A percentile compares a stretch with the other conserved stretches of the same genome.
Evolutionary conservation across 2,888 invertebrate genomes (phyloP).

Genomic region (Resseliella maxima): DNA sequence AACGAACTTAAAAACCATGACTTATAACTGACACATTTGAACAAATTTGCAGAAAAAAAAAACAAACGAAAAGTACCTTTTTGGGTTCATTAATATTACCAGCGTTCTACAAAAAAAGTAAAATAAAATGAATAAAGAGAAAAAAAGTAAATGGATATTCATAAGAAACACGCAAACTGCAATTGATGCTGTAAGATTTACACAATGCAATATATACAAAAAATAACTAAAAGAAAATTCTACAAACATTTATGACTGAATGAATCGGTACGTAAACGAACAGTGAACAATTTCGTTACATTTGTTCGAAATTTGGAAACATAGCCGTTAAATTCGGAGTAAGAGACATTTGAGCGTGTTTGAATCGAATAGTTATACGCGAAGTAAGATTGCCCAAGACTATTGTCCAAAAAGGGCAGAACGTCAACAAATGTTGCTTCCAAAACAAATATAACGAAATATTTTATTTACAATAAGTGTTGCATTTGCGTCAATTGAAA

Average conservation of each 20-base stretch:
- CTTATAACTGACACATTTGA: not conserved
- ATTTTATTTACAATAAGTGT: no score
- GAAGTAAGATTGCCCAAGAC: no score
- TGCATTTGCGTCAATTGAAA: no score
- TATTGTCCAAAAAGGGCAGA: no score
- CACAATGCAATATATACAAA: not conserved
- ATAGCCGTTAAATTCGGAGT: no score
- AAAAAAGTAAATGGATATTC: constrained; percentile 1
- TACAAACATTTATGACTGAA: not conserved
- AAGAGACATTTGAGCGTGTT: no score
- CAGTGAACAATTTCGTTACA: not conserved
- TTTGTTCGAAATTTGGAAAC: not conserved
- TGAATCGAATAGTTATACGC: no score
- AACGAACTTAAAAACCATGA: not conserved
- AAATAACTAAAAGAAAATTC: not conserved
- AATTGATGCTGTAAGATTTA: not conserved
- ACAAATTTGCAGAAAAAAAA: constrained; percentile 10
- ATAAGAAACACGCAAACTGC: not conserved
- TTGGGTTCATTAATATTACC: constrained; percentile 54
- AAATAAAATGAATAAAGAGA: constrained; percentile 19
- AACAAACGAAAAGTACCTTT: constrained; percentile 47
- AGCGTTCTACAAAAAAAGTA: constrained; percentile 42
- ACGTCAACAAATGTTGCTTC: no score
- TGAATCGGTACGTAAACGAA: not conserved
- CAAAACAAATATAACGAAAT: no score